These are phyloP conservation scores for Pogona vitticeps DNA, from an alignment of 2,113 vertebrate genomes.

Conservation along the genomic window DNA sequence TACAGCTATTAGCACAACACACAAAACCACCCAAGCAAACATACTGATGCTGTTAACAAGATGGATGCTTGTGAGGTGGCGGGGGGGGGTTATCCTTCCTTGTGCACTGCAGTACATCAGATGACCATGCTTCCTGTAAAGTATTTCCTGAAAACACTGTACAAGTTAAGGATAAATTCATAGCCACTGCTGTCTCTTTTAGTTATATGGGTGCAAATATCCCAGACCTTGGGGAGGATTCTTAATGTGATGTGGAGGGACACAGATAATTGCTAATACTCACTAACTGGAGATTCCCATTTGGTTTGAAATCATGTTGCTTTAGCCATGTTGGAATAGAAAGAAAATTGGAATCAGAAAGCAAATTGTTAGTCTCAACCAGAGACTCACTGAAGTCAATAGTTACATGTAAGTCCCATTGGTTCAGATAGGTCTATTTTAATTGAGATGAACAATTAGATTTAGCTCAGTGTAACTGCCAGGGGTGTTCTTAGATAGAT, in stretches of 20 bases:
- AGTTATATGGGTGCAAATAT: neutral
- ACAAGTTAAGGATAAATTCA: slow-evolving; percentile 44
- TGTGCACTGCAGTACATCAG: slow-evolving; percentile 47
- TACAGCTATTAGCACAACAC: slow-evolving; percentile 32
- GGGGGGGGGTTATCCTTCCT: slow-evolving; percentile 48
- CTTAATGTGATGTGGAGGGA: neutral
- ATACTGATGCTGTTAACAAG: slow-evolving; percentile 23
- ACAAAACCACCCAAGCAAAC: slow-evolving; percentile 60
- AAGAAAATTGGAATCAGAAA: too few relatives aligned
- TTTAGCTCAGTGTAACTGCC: too few relatives aligned
- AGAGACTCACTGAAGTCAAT: too few relatives aligned
- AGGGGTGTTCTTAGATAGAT: neutral
- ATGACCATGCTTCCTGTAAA: slow-evolving; percentile 44
- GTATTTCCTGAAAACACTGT: slow-evolving; percentile 39
- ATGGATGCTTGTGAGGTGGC: too few relatives aligned
- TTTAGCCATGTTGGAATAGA: neutral
- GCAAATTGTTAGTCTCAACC: too few relatives aligned
- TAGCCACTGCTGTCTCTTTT: neutral
- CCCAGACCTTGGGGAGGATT: neutral
- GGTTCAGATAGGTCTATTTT: too few relatives aligned
- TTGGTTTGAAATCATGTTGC: neutral
- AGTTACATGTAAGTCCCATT: too few relatives aligned
- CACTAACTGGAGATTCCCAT: neutral
- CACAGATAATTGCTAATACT: neutral
- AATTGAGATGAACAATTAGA: too few relatives aligned